Base-by-base conservation (phyloP, 2,113 vertebrate genomes). In the Parus major region DNA sequence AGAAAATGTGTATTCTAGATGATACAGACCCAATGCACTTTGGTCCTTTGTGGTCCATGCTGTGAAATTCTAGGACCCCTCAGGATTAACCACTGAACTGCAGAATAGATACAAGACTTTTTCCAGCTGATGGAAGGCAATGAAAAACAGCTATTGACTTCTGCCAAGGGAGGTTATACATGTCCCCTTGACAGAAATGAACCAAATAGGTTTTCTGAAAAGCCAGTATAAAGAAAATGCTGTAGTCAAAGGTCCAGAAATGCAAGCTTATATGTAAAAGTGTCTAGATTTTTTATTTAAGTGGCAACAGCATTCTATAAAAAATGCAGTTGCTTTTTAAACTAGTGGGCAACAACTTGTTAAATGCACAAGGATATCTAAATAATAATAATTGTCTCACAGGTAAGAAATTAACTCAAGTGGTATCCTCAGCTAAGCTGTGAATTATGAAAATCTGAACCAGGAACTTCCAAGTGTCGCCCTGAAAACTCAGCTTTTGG, bases 1-100 rank as follows among this genome's bases (percentile, higher is more conserved):
- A 80, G 81, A 92, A 95, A 92, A 92, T 66, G 41, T 59, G 61
- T 95, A 65, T 95, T 91, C 57, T 85, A 61, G 41, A 79, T 82
- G 14, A 66, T 52, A 77, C 20, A 68, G n/a, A 68, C 56, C 33
- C 75, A 68, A 73, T 53, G 23, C 46, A 84, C 61, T 93, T 87
- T 91, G 36, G 78, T 80, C 35, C 24, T 85, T 80, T 55, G 68
- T 94, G 55, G 35, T 70, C 55, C 75, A 86, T 85, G 47, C 70
- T 87, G 65, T 82, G 89, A 93, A 90, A 87, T 60, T 82, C 35
- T 87, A 66, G 66, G 49, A 85, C 42, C 17, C 63, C 55, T 82
- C 78, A 85, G 35, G 66, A 87, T 87, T 80, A 90, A 59, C 46
- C 73, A 80, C 36, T 82, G 81, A 92, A 95, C 63, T 61, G 65